Percentiles rank a stretch among this genome's conserved stretches.
These are phyloP conservation scores for Hirtodrosophila histrioides DNA, from an alignment of 2,888 invertebrate species.

Conservation along the genomic window DNA sequence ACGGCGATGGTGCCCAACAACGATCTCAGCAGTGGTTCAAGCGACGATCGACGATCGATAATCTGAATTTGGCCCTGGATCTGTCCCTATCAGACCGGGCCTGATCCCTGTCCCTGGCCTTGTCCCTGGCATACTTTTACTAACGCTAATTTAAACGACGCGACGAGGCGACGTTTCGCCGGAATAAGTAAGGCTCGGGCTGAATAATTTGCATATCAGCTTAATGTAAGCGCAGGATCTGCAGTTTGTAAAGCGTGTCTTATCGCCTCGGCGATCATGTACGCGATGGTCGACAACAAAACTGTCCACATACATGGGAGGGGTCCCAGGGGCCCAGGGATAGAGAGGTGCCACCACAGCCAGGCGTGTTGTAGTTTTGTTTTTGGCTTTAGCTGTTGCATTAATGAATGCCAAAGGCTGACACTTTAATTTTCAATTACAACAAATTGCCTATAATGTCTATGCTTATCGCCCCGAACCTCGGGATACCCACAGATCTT, in stretches of 20 bases:
- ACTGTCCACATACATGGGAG: conserved; percentile 51
- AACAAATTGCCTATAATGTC: conserved; percentile 80
- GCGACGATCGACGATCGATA: conserved; percentile 53
- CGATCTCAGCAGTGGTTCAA: not conserved
- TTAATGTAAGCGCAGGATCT: conserved; percentile 73
- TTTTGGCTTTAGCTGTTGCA: conserved; percentile 33
- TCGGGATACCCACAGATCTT: conserved; percentile 14
- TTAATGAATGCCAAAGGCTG: conserved; percentile 78
- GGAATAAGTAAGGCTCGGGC: conserved; percentile 51
- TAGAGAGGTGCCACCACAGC: not conserved
- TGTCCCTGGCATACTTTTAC: conserved; percentile 73
- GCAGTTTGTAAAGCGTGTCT: conserved; percentile 68
- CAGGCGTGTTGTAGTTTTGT: too few species aligned
- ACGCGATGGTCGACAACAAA: conserved; percentile 64
- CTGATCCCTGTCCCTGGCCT: conserved; percentile 13
- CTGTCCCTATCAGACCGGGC: conserved; percentile 6
- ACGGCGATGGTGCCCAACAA: conserved; percentile 24
- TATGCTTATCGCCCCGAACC: conserved; percentile 75
- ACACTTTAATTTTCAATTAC: conserved; percentile 81
- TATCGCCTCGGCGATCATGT: conserved; percentile 66
- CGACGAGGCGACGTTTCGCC: conserved; percentile 53
- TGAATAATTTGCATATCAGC: conserved; percentile 77
- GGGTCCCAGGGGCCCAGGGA: not conserved
- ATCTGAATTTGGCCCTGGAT: conserved; percentile 43
- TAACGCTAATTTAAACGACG: conserved; percentile 78